Base-by-base conservation (phyloP, 2,797 vertebrate genomes). In the Falco peregrinus region DNA sequence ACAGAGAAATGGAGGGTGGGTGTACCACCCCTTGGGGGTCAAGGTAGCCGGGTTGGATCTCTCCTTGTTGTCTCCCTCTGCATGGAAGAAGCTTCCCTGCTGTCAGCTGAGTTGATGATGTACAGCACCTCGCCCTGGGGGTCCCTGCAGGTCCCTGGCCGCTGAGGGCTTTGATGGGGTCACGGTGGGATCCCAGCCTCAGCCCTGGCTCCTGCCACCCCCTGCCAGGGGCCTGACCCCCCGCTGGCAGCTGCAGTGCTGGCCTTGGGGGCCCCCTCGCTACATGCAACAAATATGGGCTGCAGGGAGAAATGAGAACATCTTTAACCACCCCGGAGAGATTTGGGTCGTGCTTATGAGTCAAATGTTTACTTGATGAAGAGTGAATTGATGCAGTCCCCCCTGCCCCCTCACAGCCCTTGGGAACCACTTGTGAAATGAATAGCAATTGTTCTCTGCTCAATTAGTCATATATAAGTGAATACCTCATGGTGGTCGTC, bases 401-500 rank as follows among this genome's bases (percentile, higher is more conserved):
- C 41, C 19, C 43, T 17, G 33, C 41, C 41, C 65, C 65, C 75
- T 85, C 6, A 6, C 45, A 83, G 69, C 91, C 79, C 94, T 93
- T 69, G 94, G 84, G 91, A 96, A 57, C 92, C 87, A 91, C 90
- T 91, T 95, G 78, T 92, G 90, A 81, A 95, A 83, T 28, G 74
- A 96, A 86, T 56, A 92, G 82, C 84, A 90, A 84, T 88, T 93
- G 87, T 96, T 96, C 92, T 89, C 73, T 78, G 69, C 84, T 84
- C 79, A 81, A n/a, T 92, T 91, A 86, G 68, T 95, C 86, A 89
- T 82, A n/a, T 63, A 4, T 48, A 84, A 92, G 59, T 39, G 76
- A 91, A 84, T 84, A 85, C 65, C 73, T 84, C 6, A 6, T 69
- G 77, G 86, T 92, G 74, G 74, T 79, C 3, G 0, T 84, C 76